Percentiles rank a stretch among this genome's conserved stretches.
phyloP scores from a whole-genome alignment of 2,797 vertebrate genomes.

The Momotus momota region DNA sequence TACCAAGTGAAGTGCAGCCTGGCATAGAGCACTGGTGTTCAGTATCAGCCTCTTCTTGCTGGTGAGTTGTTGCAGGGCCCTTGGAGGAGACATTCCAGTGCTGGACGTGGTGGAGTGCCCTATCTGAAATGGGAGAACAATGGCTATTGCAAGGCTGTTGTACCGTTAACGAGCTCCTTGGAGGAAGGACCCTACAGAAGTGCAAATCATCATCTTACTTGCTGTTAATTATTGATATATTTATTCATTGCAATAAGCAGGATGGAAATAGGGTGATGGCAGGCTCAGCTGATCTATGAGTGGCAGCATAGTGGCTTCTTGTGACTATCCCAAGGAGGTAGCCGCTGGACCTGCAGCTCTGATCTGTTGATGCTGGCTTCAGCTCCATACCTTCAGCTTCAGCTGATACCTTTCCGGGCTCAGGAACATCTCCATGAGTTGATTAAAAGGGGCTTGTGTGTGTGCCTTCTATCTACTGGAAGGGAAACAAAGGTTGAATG shows the following conservation, averaged over 20 bases:
- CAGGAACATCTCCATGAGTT: neutral
- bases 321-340: neutral
- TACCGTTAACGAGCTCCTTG: neutral
- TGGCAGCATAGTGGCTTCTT: neutral
- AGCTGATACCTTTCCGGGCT: neutral
- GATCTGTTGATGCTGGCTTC: neutral
- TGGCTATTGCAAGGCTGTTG: neutral
- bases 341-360: neutral
- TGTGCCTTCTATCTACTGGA: neutral
- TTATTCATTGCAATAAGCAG: neutral
- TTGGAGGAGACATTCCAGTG: neutral
- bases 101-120: neutral
- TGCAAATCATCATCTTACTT: constrained; percentile 18
- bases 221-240: constrained; percentile 35
- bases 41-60: neutral
- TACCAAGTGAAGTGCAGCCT: neutral
- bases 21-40: neutral
- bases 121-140: neutral
- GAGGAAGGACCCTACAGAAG: constrained; percentile 32
- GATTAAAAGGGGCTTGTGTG: neutral
- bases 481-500: neutral
- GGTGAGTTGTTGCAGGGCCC: neutral
- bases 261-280: neutral
- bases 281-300: neutral
- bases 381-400: no score